Evolutionary conservation across 2,888 invertebrate species (phyloP), one percentile per base, ranked within the genome.

Genomic region (Campaea margaritaria): DNA sequence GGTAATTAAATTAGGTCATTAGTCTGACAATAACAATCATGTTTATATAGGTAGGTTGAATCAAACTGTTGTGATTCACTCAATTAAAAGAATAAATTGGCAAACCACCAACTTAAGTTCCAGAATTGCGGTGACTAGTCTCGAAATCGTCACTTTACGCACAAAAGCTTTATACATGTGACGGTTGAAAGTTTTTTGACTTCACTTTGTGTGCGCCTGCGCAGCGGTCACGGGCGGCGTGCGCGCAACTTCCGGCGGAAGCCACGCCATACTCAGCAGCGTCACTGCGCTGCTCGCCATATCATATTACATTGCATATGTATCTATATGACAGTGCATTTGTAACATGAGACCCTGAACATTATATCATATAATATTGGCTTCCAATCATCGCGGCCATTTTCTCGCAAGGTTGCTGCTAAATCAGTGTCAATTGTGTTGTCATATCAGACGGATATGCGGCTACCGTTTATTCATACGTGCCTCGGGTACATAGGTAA

Each of bases 221-320:
- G 73, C 82, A 74, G 75, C 83, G 87, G 86, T 87, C 90, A 89
- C 83, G 86, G 87, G 82, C 86, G 76, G 83, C 89, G 88, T 91
- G 87, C 79, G 82, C 81, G 84, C 86, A 78, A 85, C 89, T 86
- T 92, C 91, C 91, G 90, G 75, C 91, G 91, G 91, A 91, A 86
- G 78, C 86, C 86, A 85, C 84, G 86, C 85, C 82, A 75, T 78
- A 80, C 79, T 74, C 73, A 77, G 75, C 75, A 68, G 65, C 64
- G 70, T 67, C 66, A 69, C 68, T 31, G n/a, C 31, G 68, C 68
- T 76, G 69, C 73, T 69, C 64, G 63, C 67, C 63, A 75, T 79
- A 77, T 78, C 74, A 68, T 67, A 72, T 75, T 72, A 69, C 74
- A 71, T 76, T 9, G 13, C 74, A 69, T 15, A 34, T 39, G 39